Evolutionary conservation across 1,140 invertebrate species (phyloP).

Genomic region (Pseudoatta argentina): DNA sequence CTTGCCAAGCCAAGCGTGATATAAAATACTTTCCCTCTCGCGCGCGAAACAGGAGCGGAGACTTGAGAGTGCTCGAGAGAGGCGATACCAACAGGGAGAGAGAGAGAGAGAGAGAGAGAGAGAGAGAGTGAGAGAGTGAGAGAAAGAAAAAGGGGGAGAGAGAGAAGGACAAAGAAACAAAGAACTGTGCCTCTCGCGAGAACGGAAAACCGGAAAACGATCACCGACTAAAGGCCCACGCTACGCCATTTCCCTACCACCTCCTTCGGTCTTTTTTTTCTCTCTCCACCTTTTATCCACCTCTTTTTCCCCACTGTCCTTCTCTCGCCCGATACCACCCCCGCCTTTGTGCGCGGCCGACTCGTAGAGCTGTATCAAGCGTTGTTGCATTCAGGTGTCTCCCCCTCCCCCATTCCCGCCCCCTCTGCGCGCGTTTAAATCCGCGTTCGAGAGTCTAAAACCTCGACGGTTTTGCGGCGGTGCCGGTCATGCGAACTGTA

Average conservation of each 20-base stretch:
- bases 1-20: slow-evolving; percentile 86
- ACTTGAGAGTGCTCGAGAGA: slow-evolving; percentile 39
- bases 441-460: slow-evolving; percentile 28
- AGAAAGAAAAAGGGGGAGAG: background rate
- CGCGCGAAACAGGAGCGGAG: slow-evolving; percentile 64
- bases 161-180: slow-evolving; percentile 59
- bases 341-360: background rate
- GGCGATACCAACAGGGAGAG: slow-evolving; percentile 6
- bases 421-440: background rate
- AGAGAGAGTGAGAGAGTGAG: background rate
- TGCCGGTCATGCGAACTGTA: slow-evolving; percentile 64
- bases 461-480: background rate
- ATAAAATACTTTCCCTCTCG: slow-evolving; percentile 87
- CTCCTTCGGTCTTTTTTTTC: slow-evolving; percentile 29
- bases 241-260: slow-evolving; percentile 31
- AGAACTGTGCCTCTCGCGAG: slow-evolving; percentile 61
- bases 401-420: background rate
- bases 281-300: slow-evolving; percentile 56
- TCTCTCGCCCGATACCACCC: background rate
- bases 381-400: slow-evolving; percentile 7
- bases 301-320: background rate
- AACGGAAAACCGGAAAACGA: slow-evolving; percentile 85
- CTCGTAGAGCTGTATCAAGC: background rate
- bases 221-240: slow-evolving; percentile 59
- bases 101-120: background rate